Conservation (phyloP, 2,888 invertebrate genomes). For the Candidula unifasciata region DNA sequence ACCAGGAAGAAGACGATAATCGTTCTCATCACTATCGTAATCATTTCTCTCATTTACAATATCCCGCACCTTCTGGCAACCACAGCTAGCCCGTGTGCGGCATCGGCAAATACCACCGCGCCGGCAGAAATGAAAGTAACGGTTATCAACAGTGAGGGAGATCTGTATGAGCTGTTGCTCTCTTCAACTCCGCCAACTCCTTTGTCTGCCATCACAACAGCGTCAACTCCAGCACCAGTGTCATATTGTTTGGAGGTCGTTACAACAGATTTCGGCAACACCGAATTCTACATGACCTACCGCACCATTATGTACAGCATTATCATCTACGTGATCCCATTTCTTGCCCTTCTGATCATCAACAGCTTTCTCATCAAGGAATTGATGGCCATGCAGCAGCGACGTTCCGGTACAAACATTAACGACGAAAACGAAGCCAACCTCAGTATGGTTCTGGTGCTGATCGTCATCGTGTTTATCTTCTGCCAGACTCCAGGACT, state of each 20-base stretch:
- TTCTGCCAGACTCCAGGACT: slow-evolving; percentile 75
- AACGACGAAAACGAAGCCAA: slow-evolving; percentile 72
- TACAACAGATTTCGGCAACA: slow-evolving; percentile 63
- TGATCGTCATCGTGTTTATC: slow-evolving; percentile 75
- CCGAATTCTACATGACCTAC: slow-evolving; percentile 63
- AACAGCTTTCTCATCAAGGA: slow-evolving; percentile 70
- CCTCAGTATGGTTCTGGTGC: slow-evolving; percentile 71
- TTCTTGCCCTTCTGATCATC: slow-evolving; percentile 64
- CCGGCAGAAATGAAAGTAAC: background rate
- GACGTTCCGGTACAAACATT: slow-evolving; percentile 66
- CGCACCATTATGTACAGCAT: slow-evolving; percentile 65
- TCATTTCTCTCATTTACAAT: slow-evolving; percentile 68
- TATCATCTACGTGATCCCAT: slow-evolving; percentile 68
- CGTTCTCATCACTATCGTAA: slow-evolving; percentile 61
- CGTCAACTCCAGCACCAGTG: background rate
- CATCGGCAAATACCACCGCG: background rate
- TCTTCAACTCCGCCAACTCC: background rate
- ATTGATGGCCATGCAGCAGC: slow-evolving; percentile 70
- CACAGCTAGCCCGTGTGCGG: slow-evolving; percentile 31
- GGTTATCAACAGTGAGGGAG: background rate
- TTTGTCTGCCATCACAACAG: background rate
- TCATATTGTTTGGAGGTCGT: slow-evolving; percentile 58
- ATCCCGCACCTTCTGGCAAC: slow-evolving; percentile 71
- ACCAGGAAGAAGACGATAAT: slow-evolving; percentile 67
- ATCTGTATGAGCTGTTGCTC: background rate